Evolutionary conservation across 2,113 vertebrate genomes (phyloP), one percentile per base, ranked within the genome.

Genomic region (Galemys pyrenaicus): DNA sequence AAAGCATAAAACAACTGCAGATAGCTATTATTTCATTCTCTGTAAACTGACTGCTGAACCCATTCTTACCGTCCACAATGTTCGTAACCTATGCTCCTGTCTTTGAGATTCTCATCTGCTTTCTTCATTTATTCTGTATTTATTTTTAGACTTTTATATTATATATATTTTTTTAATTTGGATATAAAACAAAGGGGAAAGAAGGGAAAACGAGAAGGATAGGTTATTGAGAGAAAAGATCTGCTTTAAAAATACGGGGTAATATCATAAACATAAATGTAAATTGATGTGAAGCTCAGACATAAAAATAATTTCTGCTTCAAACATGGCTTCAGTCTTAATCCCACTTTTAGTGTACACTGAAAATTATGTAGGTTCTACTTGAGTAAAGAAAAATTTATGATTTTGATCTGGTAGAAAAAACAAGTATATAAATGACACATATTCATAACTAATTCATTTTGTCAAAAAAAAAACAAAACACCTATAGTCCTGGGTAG

Each of bases 131-230:
- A 62, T 30, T 62, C 28, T 58, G 4, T 71, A 19, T 65, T 87
- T 89, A 91, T 51, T 88, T 95, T 86, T n/a, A 96, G 17, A n/a
- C 51, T 67, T 64, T 73, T 73, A 37, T 58, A 73, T 12, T 92
- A 51, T 37, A 49, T 32, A 13, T 49, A 54, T 41, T 54, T 83
- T 44, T 87, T 86, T 65, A 19, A 75, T 44, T 89, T 90, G 90
- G 30, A 20, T 41, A 44, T 81, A 26, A 56, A 56, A 93, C 89
- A 77, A 5, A 37, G 32, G 32, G 73, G 12, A 82, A 30, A 30
- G 73, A 60, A 4, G 32, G 32, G 13, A 2, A 35, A 49, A 58
- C 56, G n/a, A 79, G 26, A 41, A 90, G 51, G 28, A n/a, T 20
- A 56, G 9, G 22, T 39, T 8, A 70, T 1, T 41, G 16, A 65